A percentile compares a stretch with the other conserved stretches of the same genome.
phyloP scores from a whole-genome alignment of 2,888 invertebrate genomes.

The Ophonus ardosiacus region DNA sequence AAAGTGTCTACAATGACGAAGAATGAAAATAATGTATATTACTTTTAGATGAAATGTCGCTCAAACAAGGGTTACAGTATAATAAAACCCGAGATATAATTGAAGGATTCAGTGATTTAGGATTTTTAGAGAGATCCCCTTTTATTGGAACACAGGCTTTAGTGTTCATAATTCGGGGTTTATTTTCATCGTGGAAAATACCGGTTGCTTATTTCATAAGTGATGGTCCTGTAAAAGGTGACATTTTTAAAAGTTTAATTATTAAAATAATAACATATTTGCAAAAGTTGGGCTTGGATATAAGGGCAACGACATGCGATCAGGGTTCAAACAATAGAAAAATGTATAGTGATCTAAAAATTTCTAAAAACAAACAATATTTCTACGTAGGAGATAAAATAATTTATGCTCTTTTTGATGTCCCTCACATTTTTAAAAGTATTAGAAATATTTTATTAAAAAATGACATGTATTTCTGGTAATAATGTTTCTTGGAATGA shows the following conservation, averaged over 20 bases:
- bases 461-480: not conserved
- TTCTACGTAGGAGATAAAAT: not conserved
- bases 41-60: conserved; percentile 4
- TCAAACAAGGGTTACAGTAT: not conserved
- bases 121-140: not conserved
- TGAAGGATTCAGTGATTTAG: conserved; percentile 15
- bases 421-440: not conserved
- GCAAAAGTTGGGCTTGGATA: not conserved
- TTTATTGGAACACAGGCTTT: not conserved
- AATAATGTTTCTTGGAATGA: conserved; percentile 2
- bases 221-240: not conserved
- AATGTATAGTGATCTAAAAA: not conserved
- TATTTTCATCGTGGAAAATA: conserved; percentile 12
- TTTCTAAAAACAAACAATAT: not conserved
- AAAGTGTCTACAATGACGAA: not conserved
- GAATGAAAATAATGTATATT: not conserved
- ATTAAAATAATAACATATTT: not conserved
- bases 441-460: no score
- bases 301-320: not conserved
- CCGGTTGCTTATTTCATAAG: conserved; percentile 4
- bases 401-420: conserved; percentile 2
- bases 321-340: not conserved
- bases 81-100: not conserved
- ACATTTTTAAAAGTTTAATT: not conserved
- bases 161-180: not conserved